Evolutionary conservation across 92 coral and sea anemone genomes (phyloP), one percentile per base, ranked within the genome.

Genomic region (Muricea muricata): DNA sequence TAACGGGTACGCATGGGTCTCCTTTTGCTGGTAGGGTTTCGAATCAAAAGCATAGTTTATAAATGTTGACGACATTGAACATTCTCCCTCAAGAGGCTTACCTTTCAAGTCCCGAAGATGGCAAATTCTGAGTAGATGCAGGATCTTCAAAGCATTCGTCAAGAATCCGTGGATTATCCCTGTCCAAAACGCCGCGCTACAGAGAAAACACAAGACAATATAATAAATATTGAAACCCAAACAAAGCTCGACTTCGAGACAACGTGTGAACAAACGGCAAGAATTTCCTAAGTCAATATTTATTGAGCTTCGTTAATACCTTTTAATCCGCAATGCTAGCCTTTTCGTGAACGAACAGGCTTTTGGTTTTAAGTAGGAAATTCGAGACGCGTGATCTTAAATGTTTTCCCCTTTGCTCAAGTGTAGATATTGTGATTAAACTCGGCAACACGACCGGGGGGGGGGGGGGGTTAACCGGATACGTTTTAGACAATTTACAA

Each of bases 51-150:
- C 17, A 5, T 35, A 10, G 13, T 39, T 30, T n/a, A 21, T 28
- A 63, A 63, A 60, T 28, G 39, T 13, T 15, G n/a, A 28, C 0
- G 30, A 63, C 1, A n/a, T 13, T 13, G 4, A 63, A 14, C 12
- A 25, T 24, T 57, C 25, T 20, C 30, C 70, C 5, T 28, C 35
- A 63, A 28, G 21, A 26, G 21, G n/a, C 70, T 63, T 32, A 63
- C 70, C 70, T 63, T 63, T 63, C 70, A 10, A 63, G 37, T 12
- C 70, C 37, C 2, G 70, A 25, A 12, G 70, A n/a, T 30, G 60
- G 60, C 60, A 52, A 7, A 10, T 52, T 52, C 20, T 57, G 65
- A 57, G 65, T n/a, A n/a, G n/a, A n/a, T n/a, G n/a, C 12, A 55
- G 68, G 20, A 25, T 17, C 34, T 10, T 30, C 37, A 25, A 10